Evolutionary conservation across 2,888 invertebrate genomes (phyloP).

Genomic region (Eustalomyia histrio): DNA sequence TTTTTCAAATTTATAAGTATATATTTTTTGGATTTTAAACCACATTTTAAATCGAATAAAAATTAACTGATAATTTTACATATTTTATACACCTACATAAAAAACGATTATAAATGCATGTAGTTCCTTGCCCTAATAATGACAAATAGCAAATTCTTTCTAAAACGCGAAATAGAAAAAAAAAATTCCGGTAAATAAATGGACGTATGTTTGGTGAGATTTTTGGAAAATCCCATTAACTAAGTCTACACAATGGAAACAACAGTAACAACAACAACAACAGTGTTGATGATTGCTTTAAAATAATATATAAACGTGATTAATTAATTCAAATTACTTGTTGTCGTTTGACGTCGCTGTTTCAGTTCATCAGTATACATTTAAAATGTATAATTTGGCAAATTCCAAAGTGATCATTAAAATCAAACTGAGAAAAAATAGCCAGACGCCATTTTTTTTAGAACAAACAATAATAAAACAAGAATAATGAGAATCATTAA

Average conservation of each 20-base stretch:
- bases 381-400: conserved; percentile 42
- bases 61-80: no score
- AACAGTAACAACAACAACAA: conserved; percentile 1
- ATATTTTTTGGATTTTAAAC: no score
- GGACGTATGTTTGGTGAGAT: conserved; percentile 18
- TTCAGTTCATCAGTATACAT: not conserved
- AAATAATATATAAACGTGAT: conserved; percentile 21
- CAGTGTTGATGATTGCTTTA: not conserved
- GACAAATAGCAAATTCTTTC: conserved; percentile 47
- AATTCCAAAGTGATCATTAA: conserved; percentile 51
- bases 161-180: conserved; percentile 5
- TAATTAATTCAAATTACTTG: conserved; percentile 43
- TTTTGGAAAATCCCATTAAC: conserved; percentile 33
- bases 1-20: no score
- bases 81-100: no score
- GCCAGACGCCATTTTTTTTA: conserved; percentile 47
- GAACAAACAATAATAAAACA: conserved; percentile 35
- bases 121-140: no score
- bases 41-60: no score
- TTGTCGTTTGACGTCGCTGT: conserved; percentile 1
- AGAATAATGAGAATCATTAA: conserved; percentile 35
- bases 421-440: not conserved
- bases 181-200: conserved; percentile 18
- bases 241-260: not conserved
- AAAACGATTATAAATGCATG: no score